Base-by-base conservation (phyloP, 1,140 invertebrate species). In the Chymomyza costata region DNA sequence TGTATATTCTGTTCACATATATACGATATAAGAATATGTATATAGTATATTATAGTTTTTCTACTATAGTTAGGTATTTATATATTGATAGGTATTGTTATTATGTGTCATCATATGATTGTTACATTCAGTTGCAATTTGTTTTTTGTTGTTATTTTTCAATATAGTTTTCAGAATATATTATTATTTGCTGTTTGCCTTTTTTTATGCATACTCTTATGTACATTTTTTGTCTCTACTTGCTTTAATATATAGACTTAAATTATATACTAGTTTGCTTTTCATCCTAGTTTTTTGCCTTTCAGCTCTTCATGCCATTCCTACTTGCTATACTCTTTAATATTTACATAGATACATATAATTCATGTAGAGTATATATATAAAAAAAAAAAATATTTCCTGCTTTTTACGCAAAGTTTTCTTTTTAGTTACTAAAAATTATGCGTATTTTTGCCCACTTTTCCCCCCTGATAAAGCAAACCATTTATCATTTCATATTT, bases 71-170 rank as follows among this genome's bases (percentile, higher is more conserved):
- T n/a, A n/a, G n/a, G n/a, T n/a, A n/a, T n/a, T n/a, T n/a, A n/a
- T n/a, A n/a, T n/a, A n/a, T n/a, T n/a, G n/a, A n/a, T n/a, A n/a
- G n/a, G n/a, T n/a, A n/a, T n/a, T n/a, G n/a, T n/a, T n/a, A 66
- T 76, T 76, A 76, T 76, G 62, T 76, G 71, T 76, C 71, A 62
- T 78, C 44, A 62, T 59, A 78, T 76, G 71, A 76, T 76, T 76
- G 71, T 76, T 78, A 76, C 71, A 66, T 78, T 78, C 54, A 65
- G 71, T 76, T 78, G 43, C 61, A 53, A 49, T 70, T 41, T 35
- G 11, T 2, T 7, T 16, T 10, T 38, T 38, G n/a, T 38, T 15
- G 6, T 16, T 35, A 15, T 46, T 31, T 19, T 45, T 8, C 16
- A 10, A 31, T 45, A 40, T 52, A 37, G 31, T 30, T 54, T 62